phyloP scores from a whole-genome alignment of 2,888 invertebrate genomes.

The Crossocerus cetratus region DNA sequence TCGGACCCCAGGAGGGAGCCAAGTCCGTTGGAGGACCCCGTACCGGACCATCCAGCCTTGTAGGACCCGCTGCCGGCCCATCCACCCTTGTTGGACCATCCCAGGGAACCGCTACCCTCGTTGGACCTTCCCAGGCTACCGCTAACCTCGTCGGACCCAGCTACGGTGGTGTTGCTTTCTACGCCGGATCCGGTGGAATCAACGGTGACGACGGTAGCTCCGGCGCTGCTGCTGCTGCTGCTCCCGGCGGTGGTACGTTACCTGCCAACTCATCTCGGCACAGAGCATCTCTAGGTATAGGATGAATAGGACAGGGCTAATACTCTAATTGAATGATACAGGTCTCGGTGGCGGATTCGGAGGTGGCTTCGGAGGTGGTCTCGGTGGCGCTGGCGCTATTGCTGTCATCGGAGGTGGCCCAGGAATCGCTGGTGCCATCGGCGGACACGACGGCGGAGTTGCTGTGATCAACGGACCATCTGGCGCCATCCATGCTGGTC shows the following conservation, averaged over 20 bases:
- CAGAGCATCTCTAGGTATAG: not conserved
- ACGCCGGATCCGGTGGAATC: constrained; percentile 74
- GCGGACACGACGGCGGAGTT: constrained; percentile 76
- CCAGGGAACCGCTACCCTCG: constrained; percentile 74
- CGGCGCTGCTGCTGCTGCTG: constrained; percentile 74
- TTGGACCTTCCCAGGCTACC: constrained; percentile 74
- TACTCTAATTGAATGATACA: not conserved
- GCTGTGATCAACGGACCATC: constrained; percentile 77
- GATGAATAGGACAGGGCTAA: not conserved
- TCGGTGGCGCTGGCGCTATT: constrained; percentile 71
- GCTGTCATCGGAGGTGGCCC: constrained; percentile 73
- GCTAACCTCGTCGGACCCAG: constrained; percentile 76
- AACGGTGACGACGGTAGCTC: constrained; percentile 77
- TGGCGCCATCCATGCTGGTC: constrained; percentile 76
- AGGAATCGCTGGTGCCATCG: constrained; percentile 73
- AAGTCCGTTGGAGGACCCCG: constrained; percentile 75
- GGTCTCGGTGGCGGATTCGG: constrained; percentile 11
- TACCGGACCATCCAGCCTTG: constrained; percentile 74
- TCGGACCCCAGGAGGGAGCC: constrained; percentile 76
- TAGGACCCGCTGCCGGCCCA: constrained; percentile 75
- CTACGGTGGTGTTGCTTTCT: constrained; percentile 74
- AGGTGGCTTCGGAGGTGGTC: constrained; percentile 56
- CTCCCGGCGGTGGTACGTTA: constrained; percentile 67
- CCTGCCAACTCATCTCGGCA: too few relatives aligned
- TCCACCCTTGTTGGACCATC: constrained; percentile 74